Conservation (phyloP, 2,113 vertebrate species). For the Corydoras maculifer region DNA sequence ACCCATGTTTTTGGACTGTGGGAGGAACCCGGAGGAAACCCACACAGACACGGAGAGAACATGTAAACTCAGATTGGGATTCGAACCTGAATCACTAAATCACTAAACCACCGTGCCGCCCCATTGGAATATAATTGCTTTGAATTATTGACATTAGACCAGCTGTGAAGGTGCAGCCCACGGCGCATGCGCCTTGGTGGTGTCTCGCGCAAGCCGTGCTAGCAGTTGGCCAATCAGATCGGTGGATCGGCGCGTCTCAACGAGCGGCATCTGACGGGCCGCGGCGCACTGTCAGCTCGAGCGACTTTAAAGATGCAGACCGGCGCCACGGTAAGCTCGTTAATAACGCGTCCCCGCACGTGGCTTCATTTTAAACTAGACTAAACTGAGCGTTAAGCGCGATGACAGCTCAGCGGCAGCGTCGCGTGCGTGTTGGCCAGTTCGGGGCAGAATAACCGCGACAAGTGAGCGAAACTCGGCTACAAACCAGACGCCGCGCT, state of each 20-base stretch:
- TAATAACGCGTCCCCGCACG: not conserved
- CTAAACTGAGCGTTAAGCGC: not conserved
- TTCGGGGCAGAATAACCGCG: not conserved
- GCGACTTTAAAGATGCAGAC: not conserved
- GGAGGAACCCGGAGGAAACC: too few relatives aligned
- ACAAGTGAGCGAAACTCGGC: slow-evolving; percentile 40
- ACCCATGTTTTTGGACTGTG: too few relatives aligned
- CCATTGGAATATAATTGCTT: too few relatives aligned
- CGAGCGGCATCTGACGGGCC: slow-evolving; percentile 47
- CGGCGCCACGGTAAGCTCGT: slow-evolving; percentile 5
- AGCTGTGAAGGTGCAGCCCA: not conserved
- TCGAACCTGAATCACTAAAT: too few relatives aligned
- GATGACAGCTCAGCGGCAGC: not conserved
- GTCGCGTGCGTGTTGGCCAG: too few relatives aligned
- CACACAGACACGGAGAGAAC: too few relatives aligned
- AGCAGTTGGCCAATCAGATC: slow-evolving; percentile 52
- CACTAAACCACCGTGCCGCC: too few relatives aligned
- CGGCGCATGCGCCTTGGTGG: slow-evolving; percentile 34
- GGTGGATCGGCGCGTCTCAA: not conserved
- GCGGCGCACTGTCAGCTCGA: not conserved
- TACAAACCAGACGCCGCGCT: not conserved
- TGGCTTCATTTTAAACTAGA: not conserved
- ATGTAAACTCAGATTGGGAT: too few relatives aligned
- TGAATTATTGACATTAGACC: too few relatives aligned
- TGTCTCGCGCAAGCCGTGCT: slow-evolving; percentile 33